Evolutionary conservation across 2,797 vertebrate species (phyloP).

Genomic region (Channa striata): DNA sequence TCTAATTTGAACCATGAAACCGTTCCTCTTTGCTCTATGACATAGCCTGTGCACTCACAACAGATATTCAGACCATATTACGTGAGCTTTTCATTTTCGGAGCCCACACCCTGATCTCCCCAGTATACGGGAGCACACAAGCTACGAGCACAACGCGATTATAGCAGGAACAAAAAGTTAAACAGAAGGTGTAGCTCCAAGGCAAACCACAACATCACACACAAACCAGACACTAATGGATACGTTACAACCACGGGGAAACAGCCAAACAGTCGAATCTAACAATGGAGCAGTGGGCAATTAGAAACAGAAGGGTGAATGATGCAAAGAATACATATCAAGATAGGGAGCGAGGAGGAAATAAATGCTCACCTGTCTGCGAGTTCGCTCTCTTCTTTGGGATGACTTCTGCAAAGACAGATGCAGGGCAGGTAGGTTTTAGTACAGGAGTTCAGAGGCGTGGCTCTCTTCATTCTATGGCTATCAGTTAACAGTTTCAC

Average conservation of each 20-base stretch:
- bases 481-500: slow-evolving; percentile 53
- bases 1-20: slow-evolving; percentile 4
- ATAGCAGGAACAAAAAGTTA: slow-evolving; percentile 34
- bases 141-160: slow-evolving; percentile 4
- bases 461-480: slow-evolving; percentile 48
- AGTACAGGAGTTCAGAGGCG: slow-evolving; percentile 42
- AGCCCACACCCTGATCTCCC: slow-evolving; percentile 26
- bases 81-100: slow-evolving; percentile 14
- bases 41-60: background rate
- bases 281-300: background rate
- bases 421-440: slow-evolving; percentile 60
- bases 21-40: background rate
- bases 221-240: background rate
- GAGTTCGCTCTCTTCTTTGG: slow-evolving; percentile 83
- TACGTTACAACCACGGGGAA: background rate
- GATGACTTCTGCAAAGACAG: slow-evolving; percentile 73
- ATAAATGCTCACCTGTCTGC: slow-evolving; percentile 71
- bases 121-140: slow-evolving; percentile 22
- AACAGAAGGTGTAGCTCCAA: slow-evolving; percentile 1
- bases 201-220: slow-evolving; percentile 17
- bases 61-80: slow-evolving; percentile 20
- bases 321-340: background rate
- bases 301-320: background rate
- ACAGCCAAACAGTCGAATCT: background rate
- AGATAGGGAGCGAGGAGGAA: no score